Evolutionary conservation across 1,140 invertebrate species (phyloP).

Genomic region (Pseudobourletiella spinata): DNA sequence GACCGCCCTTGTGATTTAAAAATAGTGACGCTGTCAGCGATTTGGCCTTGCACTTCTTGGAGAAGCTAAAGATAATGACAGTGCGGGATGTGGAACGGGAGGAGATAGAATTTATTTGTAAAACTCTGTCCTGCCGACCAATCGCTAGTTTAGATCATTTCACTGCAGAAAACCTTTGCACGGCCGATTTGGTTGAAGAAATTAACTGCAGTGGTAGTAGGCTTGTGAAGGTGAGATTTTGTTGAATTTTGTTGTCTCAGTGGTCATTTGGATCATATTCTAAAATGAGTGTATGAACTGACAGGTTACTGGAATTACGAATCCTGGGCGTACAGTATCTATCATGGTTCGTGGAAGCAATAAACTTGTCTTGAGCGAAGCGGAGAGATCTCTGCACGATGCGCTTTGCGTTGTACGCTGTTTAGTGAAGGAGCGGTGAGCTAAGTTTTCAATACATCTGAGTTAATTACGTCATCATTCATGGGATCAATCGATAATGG

Average conservation of each 20-base stretch:
- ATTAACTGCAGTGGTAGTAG: conserved; percentile 79
- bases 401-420: conserved; percentile 96
- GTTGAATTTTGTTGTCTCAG: no score
- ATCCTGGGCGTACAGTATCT: conserved; percentile 82
- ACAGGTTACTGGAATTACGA: conserved; percentile 76
- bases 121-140: conserved; percentile 86
- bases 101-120: conserved; percentile 95
- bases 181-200: conserved; percentile 92
- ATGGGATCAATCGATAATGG: no score
- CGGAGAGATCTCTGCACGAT: conserved; percentile 92
- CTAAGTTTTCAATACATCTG: no score
- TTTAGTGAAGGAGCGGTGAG: conserved; percentile 75
- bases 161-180: conserved; percentile 76
- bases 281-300: no score
- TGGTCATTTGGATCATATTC: no score
- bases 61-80: conserved; percentile 99
- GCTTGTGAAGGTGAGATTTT: conserved; percentile 72
- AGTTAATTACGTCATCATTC: no score
- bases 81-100: conserved; percentile 96
- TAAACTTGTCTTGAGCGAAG: conserved; percentile 91
- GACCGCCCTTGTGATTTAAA: no score
- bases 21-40: conserved; percentile 88
- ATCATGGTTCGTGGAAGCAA: conserved; percentile 94
- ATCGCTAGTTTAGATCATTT: conserved; percentile 99
- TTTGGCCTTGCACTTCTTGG: conserved; percentile 92